Evolutionary conservation across 2,113 vertebrate genomes (phyloP).

Genomic region (Gnathonemus echidnorhynchus): DNA sequence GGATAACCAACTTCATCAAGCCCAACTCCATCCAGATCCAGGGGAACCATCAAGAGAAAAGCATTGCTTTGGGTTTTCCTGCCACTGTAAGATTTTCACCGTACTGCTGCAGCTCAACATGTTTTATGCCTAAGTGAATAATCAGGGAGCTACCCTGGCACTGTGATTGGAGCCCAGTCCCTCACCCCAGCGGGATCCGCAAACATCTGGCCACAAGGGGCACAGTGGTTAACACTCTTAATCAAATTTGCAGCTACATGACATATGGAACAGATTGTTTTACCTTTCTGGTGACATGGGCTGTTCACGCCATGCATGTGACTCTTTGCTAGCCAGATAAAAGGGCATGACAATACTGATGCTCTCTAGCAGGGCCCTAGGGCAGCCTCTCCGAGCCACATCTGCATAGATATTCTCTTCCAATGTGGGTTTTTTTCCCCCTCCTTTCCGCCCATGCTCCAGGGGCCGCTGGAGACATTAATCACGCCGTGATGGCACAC

Average conservation of each 20-base stretch:
- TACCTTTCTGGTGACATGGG: background rate
- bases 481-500: conserved; percentile 6
- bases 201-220: background rate
- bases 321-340: background rate
- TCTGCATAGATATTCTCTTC: conserved; percentile 2
- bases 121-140: background rate
- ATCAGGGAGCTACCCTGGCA: background rate
- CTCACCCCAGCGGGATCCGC: background rate
- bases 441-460: background rate
- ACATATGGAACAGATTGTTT: background rate
- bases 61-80: background rate
- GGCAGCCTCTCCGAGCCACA: background rate
- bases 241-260: background rate
- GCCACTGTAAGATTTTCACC: background rate
- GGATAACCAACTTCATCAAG: background rate
- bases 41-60: background rate
- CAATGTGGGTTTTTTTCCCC: background rate
- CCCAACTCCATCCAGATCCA: background rate
- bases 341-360: background rate
- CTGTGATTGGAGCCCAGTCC: background rate
- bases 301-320: background rate
- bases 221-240: background rate
- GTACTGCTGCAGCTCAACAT: background rate
- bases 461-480: background rate
- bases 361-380: background rate